phyloP scores from a whole-genome alignment of 2,113 vertebrate genomes.

The Ceyx cyanopectus region DNA sequence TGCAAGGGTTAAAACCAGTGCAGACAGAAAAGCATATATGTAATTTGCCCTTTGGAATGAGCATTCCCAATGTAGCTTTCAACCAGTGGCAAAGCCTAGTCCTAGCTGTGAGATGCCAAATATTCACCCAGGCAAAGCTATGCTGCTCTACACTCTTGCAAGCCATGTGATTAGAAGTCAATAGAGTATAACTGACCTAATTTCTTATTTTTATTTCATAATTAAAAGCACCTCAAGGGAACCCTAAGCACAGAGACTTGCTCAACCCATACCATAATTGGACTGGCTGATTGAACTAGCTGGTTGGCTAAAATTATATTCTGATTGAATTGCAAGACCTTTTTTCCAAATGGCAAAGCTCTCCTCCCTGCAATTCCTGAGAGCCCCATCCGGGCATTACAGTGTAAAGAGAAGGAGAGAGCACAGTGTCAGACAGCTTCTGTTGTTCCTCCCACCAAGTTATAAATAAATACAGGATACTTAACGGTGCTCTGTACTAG shows the following conservation, averaged over 20 bases:
- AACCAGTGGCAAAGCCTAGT: background rate
- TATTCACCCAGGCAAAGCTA: slow-evolving; percentile 9
- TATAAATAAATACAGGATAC: slow-evolving; percentile 64
- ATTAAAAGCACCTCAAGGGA: slow-evolving; percentile 42
- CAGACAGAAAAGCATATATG: background rate
- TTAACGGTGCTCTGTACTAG: background rate
- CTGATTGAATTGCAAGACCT: slow-evolving; percentile 41
- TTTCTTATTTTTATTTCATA: slow-evolving; percentile 59
- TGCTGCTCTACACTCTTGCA: background rate
- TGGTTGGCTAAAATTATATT: slow-evolving; percentile 30
- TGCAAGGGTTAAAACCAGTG: slow-evolving; percentile 5
- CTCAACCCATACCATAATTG: slow-evolving; percentile 40
- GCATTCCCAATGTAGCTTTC: slow-evolving; percentile 5
- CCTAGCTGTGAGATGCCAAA: background rate
- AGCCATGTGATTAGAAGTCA: background rate
- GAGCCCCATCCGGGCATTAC: background rate
- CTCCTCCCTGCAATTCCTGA: slow-evolving; percentile 8
- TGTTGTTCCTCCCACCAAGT: slow-evolving; percentile 19
- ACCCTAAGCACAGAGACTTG: slow-evolving; percentile 24
- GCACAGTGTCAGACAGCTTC: slow-evolving; percentile 14
- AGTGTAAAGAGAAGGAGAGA: slow-evolving; percentile 7
- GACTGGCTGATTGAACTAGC: slow-evolving; percentile 17
- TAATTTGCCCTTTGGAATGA: background rate
- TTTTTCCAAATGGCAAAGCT: slow-evolving; percentile 41
- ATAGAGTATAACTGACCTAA: slow-evolving; percentile 23